Percentiles rank a stretch among this genome's conserved stretches.
These are phyloP conservation scores for Embiotoca jacksoni DNA, from an alignment of 2,113 vertebrate genomes.

Conservation along the genomic window DNA sequence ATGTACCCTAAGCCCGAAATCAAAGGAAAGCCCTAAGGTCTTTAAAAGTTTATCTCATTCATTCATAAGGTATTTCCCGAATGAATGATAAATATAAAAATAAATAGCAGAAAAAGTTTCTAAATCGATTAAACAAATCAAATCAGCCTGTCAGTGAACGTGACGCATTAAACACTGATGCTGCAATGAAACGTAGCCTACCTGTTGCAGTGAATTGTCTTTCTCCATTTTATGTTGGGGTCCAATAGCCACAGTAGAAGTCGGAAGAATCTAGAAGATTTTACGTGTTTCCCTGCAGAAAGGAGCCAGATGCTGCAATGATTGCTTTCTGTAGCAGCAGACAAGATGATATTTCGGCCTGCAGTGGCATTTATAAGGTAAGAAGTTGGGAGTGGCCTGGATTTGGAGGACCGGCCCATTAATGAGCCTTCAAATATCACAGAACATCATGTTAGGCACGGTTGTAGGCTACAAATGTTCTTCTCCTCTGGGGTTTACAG, in stretches of 20 bases:
- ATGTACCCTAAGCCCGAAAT: no score
- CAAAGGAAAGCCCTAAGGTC: no score
- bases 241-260: neutral
- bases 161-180: neutral
- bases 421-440: neutral
- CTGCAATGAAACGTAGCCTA: conserved; percentile 1
- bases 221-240: conserved; percentile 47
- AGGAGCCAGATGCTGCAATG: neutral
- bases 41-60: no score
- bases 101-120: neutral
- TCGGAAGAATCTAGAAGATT: neutral
- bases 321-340: no score
- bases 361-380: conserved; percentile 29
- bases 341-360: neutral
- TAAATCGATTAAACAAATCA: no score
- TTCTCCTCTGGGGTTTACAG: no score
- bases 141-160: no score
- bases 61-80: no score
- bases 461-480: no score
- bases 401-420: conserved; percentile 12
- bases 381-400: conserved; percentile 21
- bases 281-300: neutral
- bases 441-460: neutral
- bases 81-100: no score
- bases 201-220: conserved; percentile 14